phyloP scores from a whole-genome alignment of 2,797 vertebrate genomes.

The Crocidura indochinensis region DNA sequence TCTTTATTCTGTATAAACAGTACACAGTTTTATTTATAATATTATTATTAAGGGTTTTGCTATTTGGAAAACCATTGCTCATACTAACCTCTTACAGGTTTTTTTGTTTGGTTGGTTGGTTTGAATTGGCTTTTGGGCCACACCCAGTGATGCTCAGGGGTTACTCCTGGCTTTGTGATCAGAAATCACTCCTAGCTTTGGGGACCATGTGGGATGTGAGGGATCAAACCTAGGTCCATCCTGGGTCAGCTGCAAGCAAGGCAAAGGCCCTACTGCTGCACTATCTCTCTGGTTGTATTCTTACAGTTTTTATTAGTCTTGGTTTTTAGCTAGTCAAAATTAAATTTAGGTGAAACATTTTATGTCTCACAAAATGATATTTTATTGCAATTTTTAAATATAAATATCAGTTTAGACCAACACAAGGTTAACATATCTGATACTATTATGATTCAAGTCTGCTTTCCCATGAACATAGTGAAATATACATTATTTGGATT shows the following conservation, averaged over 20 bases:
- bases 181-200: too few relatives aligned
- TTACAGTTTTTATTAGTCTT: background rate
- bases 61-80: background rate
- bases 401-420: background rate
- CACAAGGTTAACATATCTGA: background rate
- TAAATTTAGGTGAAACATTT: too few relatives aligned
- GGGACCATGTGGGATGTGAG: too few relatives aligned
- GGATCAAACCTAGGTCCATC: too few relatives aligned
- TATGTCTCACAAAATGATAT: background rate
- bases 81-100: background rate
- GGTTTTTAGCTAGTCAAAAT: background rate
- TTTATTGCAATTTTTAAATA: constrained; percentile 28
- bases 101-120: too few relatives aligned
- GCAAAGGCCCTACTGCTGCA: too few relatives aligned
- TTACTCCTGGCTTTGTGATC: too few relatives aligned
- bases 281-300: too few relatives aligned
- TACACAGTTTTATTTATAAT: constrained; percentile 14
- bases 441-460: background rate
- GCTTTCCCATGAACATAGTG: background rate
- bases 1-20: background rate
- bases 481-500: background rate
- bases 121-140: too few relatives aligned
- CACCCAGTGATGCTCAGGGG: too few relatives aligned
- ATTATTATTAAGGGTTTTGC: background rate
- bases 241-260: too few relatives aligned